A percentile compares a stretch with the other conserved stretches of the same genome.
phyloP scores from a whole-genome alignment of 2,797 vertebrate species.

The Percopsis omiscomaycus region DNA sequence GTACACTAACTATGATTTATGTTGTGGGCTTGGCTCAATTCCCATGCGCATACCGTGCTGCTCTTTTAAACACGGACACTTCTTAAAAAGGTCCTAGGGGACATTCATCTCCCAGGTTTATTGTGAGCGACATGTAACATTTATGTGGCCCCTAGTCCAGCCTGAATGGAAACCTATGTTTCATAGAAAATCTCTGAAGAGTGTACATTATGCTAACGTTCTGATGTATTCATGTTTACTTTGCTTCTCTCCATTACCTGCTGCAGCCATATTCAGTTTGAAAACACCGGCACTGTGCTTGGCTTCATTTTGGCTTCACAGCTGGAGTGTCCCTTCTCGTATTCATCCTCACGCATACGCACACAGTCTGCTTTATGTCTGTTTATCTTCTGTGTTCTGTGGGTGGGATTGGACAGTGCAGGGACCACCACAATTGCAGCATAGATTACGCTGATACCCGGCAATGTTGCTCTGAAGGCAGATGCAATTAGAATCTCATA shows the following conservation, averaged over 20 bases:
- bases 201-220: background rate
- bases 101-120: slow-evolving; percentile 9
- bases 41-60: slow-evolving; percentile 5
- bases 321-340: too few species aligned
- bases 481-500: background rate
- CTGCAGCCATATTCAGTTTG: background rate
- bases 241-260: background rate
- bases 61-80: slow-evolving; percentile 6
- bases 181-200: background rate
- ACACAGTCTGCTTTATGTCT: background rate
- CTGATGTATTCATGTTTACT: background rate
- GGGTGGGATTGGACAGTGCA: background rate
- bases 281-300: too few species aligned
- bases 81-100: slow-evolving; percentile 13
- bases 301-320: too few species aligned
- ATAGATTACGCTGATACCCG: slow-evolving; percentile 8
- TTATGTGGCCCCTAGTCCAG: slow-evolving; percentile 10
- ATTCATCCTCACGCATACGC: background rate
- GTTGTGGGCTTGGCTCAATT: slow-evolving; percentile 6
- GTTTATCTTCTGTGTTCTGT: background rate
- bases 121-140: slow-evolving; percentile 3
- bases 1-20: slow-evolving; percentile 19
- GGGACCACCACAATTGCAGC: slow-evolving; percentile 2
- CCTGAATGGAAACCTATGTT: background rate
- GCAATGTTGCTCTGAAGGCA: slow-evolving; percentile 15